Evolutionary conservation across 2,888 invertebrate genomes (phyloP).

Genomic region (Tupiocoris notatus): DNA sequence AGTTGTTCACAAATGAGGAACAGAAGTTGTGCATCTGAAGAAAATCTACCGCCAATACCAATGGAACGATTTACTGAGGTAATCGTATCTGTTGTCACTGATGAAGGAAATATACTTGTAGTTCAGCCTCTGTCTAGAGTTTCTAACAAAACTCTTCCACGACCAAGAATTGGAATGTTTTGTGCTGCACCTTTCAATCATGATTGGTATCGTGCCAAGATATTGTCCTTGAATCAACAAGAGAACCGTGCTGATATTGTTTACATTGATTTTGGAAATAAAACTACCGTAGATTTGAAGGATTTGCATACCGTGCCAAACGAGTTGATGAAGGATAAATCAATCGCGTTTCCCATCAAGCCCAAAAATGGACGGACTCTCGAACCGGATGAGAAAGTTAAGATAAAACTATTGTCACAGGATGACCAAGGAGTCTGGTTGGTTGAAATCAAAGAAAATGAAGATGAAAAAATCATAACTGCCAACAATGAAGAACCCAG

Average conservation of each 20-base stretch:
- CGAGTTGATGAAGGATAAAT: background rate
- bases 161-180: background rate
- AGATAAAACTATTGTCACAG: background rate
- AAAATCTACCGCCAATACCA: background rate
- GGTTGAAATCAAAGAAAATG: background rate
- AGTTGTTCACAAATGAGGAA: too few species aligned
- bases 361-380: background rate
- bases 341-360: background rate
- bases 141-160: background rate
- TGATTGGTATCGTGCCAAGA: background rate
- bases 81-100: background rate
- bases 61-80: background rate
- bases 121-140: background rate
- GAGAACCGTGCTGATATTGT: background rate
- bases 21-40: too few species aligned
- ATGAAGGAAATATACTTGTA: background rate
- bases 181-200: conserved; percentile 11
- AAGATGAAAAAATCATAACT: background rate
- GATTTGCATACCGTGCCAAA: background rate
- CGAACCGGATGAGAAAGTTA: background rate
- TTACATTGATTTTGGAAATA: conserved; percentile 10
- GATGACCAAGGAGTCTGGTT: background rate
- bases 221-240: background rate
- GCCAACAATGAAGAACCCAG: background rate
- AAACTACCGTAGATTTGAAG: background rate